Evolutionary conservation across 2,888 invertebrate species (phyloP).

Genomic region (Clitarchus hookeri): DNA sequence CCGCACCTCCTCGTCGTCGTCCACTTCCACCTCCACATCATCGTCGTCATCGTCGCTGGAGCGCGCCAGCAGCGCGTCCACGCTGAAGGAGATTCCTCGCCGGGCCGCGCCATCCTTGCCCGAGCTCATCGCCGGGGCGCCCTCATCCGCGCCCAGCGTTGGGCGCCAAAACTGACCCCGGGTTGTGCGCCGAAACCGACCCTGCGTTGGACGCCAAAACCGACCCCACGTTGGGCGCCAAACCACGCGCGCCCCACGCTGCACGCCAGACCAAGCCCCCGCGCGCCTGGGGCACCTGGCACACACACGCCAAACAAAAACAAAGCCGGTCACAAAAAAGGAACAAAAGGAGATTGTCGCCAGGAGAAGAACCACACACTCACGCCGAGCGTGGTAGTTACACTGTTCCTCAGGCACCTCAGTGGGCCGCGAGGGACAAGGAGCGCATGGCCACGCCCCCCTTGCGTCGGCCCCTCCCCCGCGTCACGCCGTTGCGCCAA

Average conservation of each 20-base stretch:
- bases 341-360: neutral
- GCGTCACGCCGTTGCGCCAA: neutral
- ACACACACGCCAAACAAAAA: neutral
- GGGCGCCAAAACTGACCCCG: no score
- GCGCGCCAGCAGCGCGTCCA: slow-evolving; percentile 66
- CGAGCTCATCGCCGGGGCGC: neutral
- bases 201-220: no score
- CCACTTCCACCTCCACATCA: neutral
- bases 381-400: neutral
- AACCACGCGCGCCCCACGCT: neutral
- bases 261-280: no score
- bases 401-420: neutral
- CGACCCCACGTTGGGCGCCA: neutral
- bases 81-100: slow-evolving; percentile 68
- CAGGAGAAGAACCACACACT: neutral
- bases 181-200: no score
- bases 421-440: neutral
- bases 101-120: slow-evolving; percentile 5
- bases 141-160: neutral
- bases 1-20: neutral
- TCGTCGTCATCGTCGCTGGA: slow-evolving; percentile 4
- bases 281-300: no score
- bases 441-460: neutral
- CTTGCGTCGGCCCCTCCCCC: neutral
- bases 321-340: neutral